Conservation (phyloP, 2,797 vertebrate genomes). For the Propithecus perrieri region DNA sequence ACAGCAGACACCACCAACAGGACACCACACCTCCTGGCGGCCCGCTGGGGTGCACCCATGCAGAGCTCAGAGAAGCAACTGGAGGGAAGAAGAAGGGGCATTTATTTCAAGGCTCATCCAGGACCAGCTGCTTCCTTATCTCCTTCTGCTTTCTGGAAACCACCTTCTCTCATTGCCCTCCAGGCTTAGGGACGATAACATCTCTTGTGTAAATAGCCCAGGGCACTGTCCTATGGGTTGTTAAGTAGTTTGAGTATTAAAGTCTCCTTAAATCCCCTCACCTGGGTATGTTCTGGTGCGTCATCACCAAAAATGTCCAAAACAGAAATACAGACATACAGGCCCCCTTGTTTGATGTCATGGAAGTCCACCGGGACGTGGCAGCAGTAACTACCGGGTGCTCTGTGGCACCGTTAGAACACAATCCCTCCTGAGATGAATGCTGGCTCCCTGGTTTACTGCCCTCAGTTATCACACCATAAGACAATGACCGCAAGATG, state of each 20-base stretch:
- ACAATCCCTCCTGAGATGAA: background rate
- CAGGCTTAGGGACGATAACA: background rate
- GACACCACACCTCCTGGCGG: background rate
- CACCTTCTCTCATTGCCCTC: background rate
- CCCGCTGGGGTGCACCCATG: background rate
- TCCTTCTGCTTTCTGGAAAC: background rate
- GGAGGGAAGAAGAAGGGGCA: background rate
- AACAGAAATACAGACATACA: background rate
- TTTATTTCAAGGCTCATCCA: background rate
- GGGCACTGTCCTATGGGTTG: background rate
- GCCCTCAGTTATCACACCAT: background rate
- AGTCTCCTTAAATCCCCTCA: background rate
- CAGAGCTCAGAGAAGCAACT: background rate
- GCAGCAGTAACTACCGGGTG: background rate
- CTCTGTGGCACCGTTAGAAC: background rate
- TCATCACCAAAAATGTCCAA: background rate
- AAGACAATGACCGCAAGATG: background rate
- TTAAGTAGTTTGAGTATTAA: background rate
- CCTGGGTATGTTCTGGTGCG: background rate
- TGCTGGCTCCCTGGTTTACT: background rate
- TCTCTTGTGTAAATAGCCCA: background rate
- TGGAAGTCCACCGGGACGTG: background rate
- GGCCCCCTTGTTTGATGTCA: background rate
- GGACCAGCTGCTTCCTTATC: background rate
- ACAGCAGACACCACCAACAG: fast-evolving